Percentiles rank a stretch among this genome's conserved stretches.
Evolutionary conservation across 2,888 invertebrate species (phyloP).

Genomic region (Brachypalpus laphriformis): DNA sequence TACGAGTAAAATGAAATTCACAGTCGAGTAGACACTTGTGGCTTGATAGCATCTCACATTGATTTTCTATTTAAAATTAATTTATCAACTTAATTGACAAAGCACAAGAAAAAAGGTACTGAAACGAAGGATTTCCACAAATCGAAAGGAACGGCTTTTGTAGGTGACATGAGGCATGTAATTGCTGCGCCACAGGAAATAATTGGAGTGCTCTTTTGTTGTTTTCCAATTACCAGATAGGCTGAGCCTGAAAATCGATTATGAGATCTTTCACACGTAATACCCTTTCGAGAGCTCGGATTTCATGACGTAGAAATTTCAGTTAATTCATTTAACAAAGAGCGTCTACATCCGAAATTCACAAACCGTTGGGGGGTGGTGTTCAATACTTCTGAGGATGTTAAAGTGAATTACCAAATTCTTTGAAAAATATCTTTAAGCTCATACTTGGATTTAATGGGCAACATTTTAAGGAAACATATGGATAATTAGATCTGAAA

Average conservation of each 20-base stretch:
- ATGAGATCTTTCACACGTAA: not conserved
- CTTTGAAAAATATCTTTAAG: too few species aligned
- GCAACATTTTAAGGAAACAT: too few species aligned
- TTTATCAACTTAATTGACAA: conserved; percentile 32
- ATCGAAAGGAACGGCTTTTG: conserved; percentile 4
- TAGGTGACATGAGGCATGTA: conserved; percentile 14
- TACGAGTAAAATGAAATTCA: not conserved
- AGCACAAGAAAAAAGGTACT: not conserved
- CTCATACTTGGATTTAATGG: too few species aligned
- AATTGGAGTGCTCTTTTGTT: conserved; percentile 19
- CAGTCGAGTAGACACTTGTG: conserved; percentile 35
- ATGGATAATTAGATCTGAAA: too few species aligned
- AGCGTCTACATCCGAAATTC: too few species aligned
- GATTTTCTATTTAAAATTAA: conserved; percentile 34
- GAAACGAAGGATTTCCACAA: conserved; percentile 1
- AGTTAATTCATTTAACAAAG: not conserved
- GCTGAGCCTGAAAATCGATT: conserved; percentile 21
- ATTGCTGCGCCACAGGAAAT: conserved; percentile 15
- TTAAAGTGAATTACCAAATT: too few species aligned
- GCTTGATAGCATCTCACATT: not conserved
- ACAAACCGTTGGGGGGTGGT: too few species aligned
- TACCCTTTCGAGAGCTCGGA: not conserved
- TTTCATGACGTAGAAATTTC: not conserved
- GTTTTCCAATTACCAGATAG: not conserved
- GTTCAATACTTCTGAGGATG: too few species aligned